Conservation (phyloP, 2,888 invertebrate genomes). For the Luperina nickerlii region DNA sequence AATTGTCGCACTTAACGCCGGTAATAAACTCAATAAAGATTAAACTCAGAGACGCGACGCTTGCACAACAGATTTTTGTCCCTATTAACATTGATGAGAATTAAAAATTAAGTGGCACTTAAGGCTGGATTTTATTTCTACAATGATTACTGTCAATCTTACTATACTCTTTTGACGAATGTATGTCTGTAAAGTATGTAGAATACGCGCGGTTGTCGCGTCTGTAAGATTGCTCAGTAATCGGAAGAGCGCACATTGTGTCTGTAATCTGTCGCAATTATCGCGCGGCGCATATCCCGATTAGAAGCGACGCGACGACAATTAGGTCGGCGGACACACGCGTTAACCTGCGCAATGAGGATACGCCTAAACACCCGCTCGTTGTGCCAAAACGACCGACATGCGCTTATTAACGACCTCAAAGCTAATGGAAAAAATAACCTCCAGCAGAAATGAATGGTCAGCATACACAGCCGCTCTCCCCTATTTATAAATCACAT, state of each 20-base stretch:
- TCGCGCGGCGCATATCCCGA: conserved; percentile 89
- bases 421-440: conserved; percentile 80
- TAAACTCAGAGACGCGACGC: conserved; percentile 75
- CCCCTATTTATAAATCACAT: conserved; percentile 88
- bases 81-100: conserved; percentile 33
- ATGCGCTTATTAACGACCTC: conserved; percentile 79
- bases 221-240: conserved; percentile 53
- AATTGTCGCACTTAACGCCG: conserved; percentile 84
- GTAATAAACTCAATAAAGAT: conserved; percentile 84
- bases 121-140: conserved; percentile 19
- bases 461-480: conserved; percentile 75
- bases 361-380: conserved; percentile 87
- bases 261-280: conserved; percentile 88
- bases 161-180: conserved; percentile 5
- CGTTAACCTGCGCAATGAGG: conserved; percentile 89
- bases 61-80: conserved; percentile 59
- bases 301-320: conserved; percentile 87
- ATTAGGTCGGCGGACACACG: conserved; percentile 90
- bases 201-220: conserved; percentile 33
- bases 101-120: conserved; percentile 38
- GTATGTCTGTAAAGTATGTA: conserved; percentile 14
- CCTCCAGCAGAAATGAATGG: conserved; percentile 79
- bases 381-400: conserved; percentile 81
- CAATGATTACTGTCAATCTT: conserved; percentile 28
- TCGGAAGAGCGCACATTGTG: conserved; percentile 64